Percentiles rank a stretch among this genome's conserved stretches.
These are phyloP conservation scores for Epizoanthus illoricatus DNA, from an alignment of 92 coral and sea anemone species.

Conservation along the genomic window DNA sequence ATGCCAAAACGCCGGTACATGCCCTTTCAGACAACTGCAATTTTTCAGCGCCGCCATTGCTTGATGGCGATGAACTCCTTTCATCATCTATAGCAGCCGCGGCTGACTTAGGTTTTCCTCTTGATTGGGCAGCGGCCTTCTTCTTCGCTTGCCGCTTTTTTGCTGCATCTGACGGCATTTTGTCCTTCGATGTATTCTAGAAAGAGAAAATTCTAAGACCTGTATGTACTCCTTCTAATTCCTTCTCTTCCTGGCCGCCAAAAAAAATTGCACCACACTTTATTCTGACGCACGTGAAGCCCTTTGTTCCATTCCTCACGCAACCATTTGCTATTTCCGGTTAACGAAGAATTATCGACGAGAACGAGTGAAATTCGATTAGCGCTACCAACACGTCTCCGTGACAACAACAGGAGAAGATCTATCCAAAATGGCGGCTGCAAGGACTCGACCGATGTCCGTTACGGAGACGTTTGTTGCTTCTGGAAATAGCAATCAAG, in stretches of 20 bases:
- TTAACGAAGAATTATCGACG: conserved; percentile 4
- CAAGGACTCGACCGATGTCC: conserved; percentile 64
- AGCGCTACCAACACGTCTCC: conserved; percentile 48
- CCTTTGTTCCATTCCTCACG: conserved; percentile 48
- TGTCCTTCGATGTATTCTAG: neutral
- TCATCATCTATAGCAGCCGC: conserved; percentile 59
- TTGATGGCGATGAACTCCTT: conserved; percentile 43
- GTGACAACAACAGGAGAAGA: conserved; percentile 53
- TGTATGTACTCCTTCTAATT: neutral
- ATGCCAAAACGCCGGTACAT: conserved; percentile 99
- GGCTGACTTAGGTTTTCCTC: conserved; percentile 88
- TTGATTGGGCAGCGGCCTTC: conserved; percentile 93
- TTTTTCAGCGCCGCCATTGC: conserved; percentile 64
- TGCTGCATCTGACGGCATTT: conserved; percentile 99
- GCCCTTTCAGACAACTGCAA: conserved; percentile 77
- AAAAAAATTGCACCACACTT: conserved; percentile 54
- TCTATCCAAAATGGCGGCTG: conserved; percentile 94
- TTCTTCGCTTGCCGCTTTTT: conserved; percentile 99
- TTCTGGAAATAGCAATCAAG: conserved; percentile 67
- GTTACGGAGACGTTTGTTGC: conserved; percentile 81
- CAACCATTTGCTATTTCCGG: neutral
- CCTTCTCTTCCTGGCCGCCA: conserved; percentile 30
- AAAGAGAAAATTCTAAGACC: conserved; percentile 5
- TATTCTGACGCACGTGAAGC: conserved; percentile 43
- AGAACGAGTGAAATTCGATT: conserved; percentile 22